Evolutionary conservation across 1,140 invertebrate species (phyloP).

Genomic region (Ceratina japonica): DNA sequence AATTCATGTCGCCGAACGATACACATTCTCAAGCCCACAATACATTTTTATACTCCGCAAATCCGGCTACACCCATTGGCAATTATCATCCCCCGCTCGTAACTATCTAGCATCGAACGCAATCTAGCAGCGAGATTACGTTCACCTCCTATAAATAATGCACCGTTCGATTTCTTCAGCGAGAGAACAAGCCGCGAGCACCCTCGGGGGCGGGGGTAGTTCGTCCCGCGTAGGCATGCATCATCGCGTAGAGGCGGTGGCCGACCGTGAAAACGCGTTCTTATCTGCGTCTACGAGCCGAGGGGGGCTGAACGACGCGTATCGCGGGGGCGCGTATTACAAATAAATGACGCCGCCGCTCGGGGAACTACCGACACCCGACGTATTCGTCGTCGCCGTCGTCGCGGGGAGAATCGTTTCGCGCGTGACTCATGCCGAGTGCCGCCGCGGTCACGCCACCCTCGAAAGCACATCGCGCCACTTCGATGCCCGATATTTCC

Average conservation of each 20-base stretch:
- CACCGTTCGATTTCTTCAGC: conserved; percentile 46
- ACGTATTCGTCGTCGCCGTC: conserved; percentile 28
- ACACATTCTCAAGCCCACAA: not conserved
- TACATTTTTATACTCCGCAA: too few species aligned
- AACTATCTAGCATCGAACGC: conserved; percentile 20
- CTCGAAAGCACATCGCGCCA: conserved; percentile 44
- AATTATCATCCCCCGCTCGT: conserved; percentile 32
- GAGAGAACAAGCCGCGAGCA: not conserved
- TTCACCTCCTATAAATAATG: conserved; percentile 57
- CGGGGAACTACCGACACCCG: not conserved
- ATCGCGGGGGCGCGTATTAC: conserved; percentile 46
- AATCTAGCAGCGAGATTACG: conserved; percentile 42
- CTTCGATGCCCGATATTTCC: conserved; percentile 56
- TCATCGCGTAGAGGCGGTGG: conserved; percentile 37
- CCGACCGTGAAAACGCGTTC: conserved; percentile 38
- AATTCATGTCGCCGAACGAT: too few species aligned
- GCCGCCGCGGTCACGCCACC: conserved; percentile 41
- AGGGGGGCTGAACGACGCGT: conserved; percentile 1
- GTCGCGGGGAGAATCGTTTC: conserved; percentile 46
- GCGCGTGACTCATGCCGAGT: conserved; percentile 54
- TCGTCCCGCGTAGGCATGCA: conserved; percentile 19
- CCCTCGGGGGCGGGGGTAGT: not conserved
- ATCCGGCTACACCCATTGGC: not conserved
- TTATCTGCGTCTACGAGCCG: conserved; percentile 28
- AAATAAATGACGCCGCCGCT: conserved; percentile 56